Base-by-base conservation (phyloP, 1,140 invertebrate species). In the Lepidurus couesii region DNA sequence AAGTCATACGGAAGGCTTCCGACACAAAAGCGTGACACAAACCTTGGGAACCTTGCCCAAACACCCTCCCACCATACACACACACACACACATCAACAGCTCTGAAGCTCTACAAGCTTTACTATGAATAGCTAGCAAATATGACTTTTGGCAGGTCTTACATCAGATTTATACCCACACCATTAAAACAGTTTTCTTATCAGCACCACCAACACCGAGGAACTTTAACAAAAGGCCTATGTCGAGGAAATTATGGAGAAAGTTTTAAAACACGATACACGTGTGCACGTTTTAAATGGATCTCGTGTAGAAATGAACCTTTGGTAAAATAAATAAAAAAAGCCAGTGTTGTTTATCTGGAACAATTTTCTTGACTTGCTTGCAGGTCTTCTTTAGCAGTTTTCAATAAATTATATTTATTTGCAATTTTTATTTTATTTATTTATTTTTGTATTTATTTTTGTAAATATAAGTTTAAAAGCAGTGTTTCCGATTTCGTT, bases 81-180 rank as follows among this genome's bases (percentile, higher is more conserved):
- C 53, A 65, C 53, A 65, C 53, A 65, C 53, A 65, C 53, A 65
- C 53, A 65, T 65, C 53, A 65, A 65, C 53, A 65, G 53, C 53
- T 65, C 21, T 65, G n/a, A 65, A 21, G 16, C 53, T 65, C 53
- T 13, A 65, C 53, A 21, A 9, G 53, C 53, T 21, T 10, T 65
- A 65, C 53, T 65, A 65, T 65, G 53, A 65, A 65, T 65, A 65
- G 53, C 53, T 65, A 65, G 53, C 53, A 65, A 65, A 65, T 65
- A 65, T 65, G 53, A 65, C 53, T 65, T 65, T 65, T 65, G 53
- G 53, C 53, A 65, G 53, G 53, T 65, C 53, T 65, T 21, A 65
- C 53, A 65, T 65, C 53, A 65, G 53, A 65, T 65, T 65, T 65
- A 65, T 65, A 65, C 53, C 21, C 53, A 13, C n/a, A 13, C 53